phyloP scores from a whole-genome alignment of 1,140 invertebrate species.

The Drosophila chauvacae region DNA sequence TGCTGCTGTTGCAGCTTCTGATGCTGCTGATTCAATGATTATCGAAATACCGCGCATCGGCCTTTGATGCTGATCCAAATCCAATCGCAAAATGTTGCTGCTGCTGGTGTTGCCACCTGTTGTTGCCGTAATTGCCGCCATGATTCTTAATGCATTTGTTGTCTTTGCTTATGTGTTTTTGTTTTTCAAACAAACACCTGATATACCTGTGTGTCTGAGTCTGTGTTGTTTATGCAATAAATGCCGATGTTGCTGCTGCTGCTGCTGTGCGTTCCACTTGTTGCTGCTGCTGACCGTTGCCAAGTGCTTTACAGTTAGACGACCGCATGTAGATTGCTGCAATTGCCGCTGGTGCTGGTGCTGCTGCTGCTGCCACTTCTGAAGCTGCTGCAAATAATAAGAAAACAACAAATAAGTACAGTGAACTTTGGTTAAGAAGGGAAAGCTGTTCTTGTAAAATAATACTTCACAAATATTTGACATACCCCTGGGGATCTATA shows the following conservation, averaged over 20 bases:
- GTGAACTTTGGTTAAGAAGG: neutral
- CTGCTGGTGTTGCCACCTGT: slow-evolving; percentile 23
- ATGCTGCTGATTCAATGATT: slow-evolving; percentile 67
- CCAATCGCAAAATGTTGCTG: slow-evolving; percentile 43
- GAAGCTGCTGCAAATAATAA: slow-evolving; percentile 27
- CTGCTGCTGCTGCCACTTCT: neutral
- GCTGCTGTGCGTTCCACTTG: slow-evolving; percentile 59
- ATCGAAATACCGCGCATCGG: slow-evolving; percentile 76
- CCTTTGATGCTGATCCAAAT: slow-evolving; percentile 28
- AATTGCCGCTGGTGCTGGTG: slow-evolving; percentile 20
- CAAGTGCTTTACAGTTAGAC: slow-evolving; percentile 72
- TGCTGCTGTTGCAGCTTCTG: slow-evolving; percentile 25
- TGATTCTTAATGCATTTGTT: slow-evolving; percentile 66
- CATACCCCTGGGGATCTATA: neutral
- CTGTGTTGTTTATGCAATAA: slow-evolving; percentile 56
- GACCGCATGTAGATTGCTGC: slow-evolving; percentile 68
- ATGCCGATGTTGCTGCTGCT: slow-evolving; percentile 31
- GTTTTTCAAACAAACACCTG: neutral
- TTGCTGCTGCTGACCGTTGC: slow-evolving; percentile 64
- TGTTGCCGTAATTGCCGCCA: slow-evolving; percentile 58
- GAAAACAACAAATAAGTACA: slow-evolving; percentile 8
- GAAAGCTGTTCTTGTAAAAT: neutral
- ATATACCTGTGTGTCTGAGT: slow-evolving; percentile 35
- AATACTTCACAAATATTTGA: neutral
- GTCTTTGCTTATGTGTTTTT: neutral